These are phyloP conservation scores for Hirtodrosophila trivittata DNA, from an alignment of 2,888 invertebrate genomes.

Conservation along the genomic window DNA sequence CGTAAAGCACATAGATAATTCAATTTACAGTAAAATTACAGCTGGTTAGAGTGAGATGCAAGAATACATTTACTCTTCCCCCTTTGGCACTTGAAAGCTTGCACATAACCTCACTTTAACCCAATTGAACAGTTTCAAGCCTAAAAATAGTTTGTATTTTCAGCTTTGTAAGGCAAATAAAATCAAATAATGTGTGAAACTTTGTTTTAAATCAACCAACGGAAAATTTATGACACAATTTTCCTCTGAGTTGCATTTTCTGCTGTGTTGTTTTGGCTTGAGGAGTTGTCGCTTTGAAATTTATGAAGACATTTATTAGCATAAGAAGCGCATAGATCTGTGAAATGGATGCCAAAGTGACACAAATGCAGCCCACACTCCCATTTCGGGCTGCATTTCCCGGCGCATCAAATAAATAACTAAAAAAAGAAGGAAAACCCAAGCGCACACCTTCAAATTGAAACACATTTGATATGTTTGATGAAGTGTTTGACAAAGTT, in stretches of 20 bases:
- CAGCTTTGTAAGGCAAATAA: conserved; percentile 20
- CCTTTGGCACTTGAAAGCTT: too few species aligned
- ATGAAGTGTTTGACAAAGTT: conserved; percentile 76
- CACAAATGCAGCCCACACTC: conserved; percentile 54
- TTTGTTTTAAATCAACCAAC: conserved; percentile 52
- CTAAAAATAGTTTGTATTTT: neutral
- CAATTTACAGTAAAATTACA: too few species aligned
- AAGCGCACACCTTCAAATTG: conserved; percentile 19
- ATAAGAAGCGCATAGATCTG: conserved; percentile 71
- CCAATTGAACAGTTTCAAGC: neutral
- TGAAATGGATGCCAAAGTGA: conserved; percentile 61
- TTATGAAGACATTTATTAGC: conserved; percentile 82
- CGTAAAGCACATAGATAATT: too few species aligned
- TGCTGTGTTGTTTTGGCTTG: too few species aligned
- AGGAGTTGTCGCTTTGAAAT: conserved; percentile 63
- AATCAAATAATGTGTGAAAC: conserved; percentile 49
- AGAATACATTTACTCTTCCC: too few species aligned
- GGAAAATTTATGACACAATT: conserved; percentile 65
- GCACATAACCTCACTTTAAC: too few species aligned
- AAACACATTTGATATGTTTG: conserved; percentile 60
- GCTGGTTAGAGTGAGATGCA: too few species aligned
- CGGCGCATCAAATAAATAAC: conserved; percentile 60
- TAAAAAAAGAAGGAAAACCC: conserved; percentile 14
- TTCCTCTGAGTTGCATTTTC: conserved; percentile 25
- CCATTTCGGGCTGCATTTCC: conserved; percentile 35